A percentile compares a stretch with the other conserved stretches of the same genome.
These are phyloP conservation scores for Sphenodon punctatus DNA, from an alignment of 2,797 vertebrate genomes.

Conservation along the genomic window DNA sequence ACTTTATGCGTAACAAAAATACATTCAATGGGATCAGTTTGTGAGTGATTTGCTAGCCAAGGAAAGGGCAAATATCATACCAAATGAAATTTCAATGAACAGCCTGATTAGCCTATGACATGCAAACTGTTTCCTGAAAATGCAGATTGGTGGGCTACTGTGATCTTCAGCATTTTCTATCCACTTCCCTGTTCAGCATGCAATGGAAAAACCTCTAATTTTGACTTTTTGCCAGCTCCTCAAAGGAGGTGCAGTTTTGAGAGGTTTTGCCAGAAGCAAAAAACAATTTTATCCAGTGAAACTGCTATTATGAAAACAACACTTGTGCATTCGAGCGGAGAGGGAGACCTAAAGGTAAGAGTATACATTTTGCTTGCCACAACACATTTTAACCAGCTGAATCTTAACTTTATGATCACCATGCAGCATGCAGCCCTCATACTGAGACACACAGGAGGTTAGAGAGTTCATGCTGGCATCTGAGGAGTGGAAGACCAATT, in stretches of 20 bases:
- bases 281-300: not conserved
- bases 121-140: not conserved
- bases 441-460: fast-evolving
- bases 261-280: not conserved
- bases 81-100: not conserved
- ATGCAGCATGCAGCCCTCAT: not conserved
- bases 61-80: not conserved
- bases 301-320: not conserved
- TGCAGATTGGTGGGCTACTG: not conserved
- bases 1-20: not conserved
- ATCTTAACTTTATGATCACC: not conserved
- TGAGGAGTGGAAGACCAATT: not conserved
- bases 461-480: not conserved
- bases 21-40: not conserved
- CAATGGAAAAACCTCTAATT: not conserved
- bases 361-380: not conserved
- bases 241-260: not conserved
- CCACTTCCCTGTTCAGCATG: not conserved
- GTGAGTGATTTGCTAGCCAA: not conserved
- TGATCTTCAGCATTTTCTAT: too few relatives aligned
- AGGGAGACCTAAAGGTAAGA: not conserved
- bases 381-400: not conserved
- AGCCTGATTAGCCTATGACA: not conserved
- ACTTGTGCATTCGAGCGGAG: not conserved
- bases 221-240: not conserved